A percentile compares a stretch with the other conserved stretches of the same genome.
Evolutionary conservation across 64 coral and sea anemone genomes (phyloP).

Genomic region (Stichodactyla helianthus): DNA sequence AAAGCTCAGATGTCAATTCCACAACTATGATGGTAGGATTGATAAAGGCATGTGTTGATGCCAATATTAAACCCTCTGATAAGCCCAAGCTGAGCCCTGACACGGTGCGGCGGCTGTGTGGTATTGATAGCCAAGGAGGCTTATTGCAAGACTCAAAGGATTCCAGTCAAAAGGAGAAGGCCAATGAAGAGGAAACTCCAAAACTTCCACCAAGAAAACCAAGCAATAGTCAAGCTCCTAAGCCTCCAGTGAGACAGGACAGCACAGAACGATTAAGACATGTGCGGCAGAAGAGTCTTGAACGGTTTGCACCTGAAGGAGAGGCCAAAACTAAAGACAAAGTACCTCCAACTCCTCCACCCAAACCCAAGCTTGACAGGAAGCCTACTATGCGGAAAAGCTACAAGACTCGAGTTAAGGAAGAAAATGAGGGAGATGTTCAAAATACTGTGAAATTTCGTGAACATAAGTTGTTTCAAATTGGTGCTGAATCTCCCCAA

Average conservation of each 20-base stretch:
- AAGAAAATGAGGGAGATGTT: conserved; percentile 19
- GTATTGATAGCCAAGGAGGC: not conserved
- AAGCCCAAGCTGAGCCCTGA: conserved; percentile 43
- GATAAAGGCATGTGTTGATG: conserved; percentile 44
- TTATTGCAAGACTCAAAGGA: not conserved
- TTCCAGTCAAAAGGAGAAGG: not conserved
- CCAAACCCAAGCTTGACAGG: conserved; percentile 77
- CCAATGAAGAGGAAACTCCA: conserved; percentile 16
- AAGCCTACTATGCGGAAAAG: conserved; percentile 76
- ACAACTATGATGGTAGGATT: conserved; percentile 12
- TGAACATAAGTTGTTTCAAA: not conserved
- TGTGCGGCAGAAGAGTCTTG: conserved; percentile 58
- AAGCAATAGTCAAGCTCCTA: conserved; percentile 8
- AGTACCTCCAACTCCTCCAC: conserved; percentile 53
- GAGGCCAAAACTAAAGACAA: not conserved
- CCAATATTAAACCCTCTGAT: conserved; percentile 44
- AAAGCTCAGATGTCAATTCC: conserved; percentile 12
- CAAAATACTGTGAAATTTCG: not conserved
- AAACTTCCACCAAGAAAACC: conserved; percentile 48
- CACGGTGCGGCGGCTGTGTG: conserved; percentile 41
- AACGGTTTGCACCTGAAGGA: conserved; percentile 46
- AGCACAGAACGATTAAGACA: conserved; percentile 47
- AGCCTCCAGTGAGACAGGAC: conserved; percentile 57
- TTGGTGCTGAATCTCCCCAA: not conserved
- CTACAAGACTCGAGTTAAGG: conserved; percentile 39